phyloP scores from a whole-genome alignment of 2,888 invertebrate species.

The Lepidochrysops patricia region DNA sequence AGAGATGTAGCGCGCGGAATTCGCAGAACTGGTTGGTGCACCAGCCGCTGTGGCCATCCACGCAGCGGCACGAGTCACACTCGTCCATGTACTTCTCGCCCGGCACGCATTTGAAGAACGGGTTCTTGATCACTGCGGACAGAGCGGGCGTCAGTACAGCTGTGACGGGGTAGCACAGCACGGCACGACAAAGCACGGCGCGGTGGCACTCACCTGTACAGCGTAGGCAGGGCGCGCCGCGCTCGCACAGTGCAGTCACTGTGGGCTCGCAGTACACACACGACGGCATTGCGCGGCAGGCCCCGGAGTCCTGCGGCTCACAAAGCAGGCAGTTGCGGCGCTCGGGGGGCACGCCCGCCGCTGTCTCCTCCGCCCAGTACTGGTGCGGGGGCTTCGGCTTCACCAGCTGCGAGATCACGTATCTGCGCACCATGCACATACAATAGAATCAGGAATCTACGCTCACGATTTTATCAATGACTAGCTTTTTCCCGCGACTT shows the following conservation, averaged over 20 bases:
- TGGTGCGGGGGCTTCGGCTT: conserved; percentile 61
- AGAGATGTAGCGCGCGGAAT: conserved; percentile 55
- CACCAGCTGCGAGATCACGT: conserved; percentile 59
- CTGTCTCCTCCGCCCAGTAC: conserved; percentile 64
- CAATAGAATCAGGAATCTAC: not conserved
- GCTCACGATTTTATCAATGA: no score
- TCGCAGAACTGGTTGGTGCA: conserved; percentile 67
- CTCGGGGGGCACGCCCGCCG: conserved; percentile 49
- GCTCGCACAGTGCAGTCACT: conserved; percentile 59
- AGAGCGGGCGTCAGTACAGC: not conserved
- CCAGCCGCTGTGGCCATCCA: conserved; percentile 60
- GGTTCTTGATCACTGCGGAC: conserved; percentile 60
- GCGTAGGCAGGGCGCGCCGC: conserved; percentile 57
- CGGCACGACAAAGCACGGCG: not conserved
- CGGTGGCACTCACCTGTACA: conserved; percentile 43
- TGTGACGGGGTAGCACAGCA: not conserved
- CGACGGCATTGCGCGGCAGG: conserved; percentile 60
- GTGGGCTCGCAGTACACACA: conserved; percentile 65
- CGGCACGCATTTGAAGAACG: conserved; percentile 67
- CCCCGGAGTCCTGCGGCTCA: conserved; percentile 58
- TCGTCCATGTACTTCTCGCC: conserved; percentile 72
- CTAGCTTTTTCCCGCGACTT: no score
- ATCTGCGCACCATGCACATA: conserved; percentile 31
- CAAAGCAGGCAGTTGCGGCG: conserved; percentile 63
- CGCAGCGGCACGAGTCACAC: conserved; percentile 66